Conservation (phyloP, 2,797 vertebrate species). For the Danio albolineatus region DNA sequence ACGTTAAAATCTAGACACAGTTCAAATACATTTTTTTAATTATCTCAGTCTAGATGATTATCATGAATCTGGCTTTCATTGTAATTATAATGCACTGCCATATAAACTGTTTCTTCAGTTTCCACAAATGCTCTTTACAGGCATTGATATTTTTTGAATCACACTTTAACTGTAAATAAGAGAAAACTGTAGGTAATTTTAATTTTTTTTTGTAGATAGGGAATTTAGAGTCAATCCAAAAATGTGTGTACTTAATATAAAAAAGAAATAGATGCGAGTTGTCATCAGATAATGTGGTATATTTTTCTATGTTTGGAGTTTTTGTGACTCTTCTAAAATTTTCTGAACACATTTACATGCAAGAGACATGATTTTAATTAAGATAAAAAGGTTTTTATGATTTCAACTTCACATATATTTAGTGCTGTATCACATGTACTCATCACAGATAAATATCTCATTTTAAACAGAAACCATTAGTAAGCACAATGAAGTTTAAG, state of each 20-base stretch:
- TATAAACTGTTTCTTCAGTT: conserved; percentile 60
- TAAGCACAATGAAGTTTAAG: conserved; percentile 68
- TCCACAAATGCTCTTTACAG: conserved; percentile 31
- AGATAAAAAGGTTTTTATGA: conserved; percentile 67
- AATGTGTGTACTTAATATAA: conserved; percentile 64
- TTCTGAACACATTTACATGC: conserved; percentile 67
- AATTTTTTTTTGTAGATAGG: conserved; percentile 82
- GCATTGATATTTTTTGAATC: conserved; percentile 62
- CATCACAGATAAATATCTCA: conserved; percentile 65
- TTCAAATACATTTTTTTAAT: conserved; percentile 28
- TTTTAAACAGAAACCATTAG: conserved; percentile 62
- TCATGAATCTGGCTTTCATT: conserved; percentile 41
- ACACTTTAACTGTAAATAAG: conserved; percentile 83
- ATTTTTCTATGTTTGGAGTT: conserved; percentile 71
- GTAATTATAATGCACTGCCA: conserved; percentile 54
- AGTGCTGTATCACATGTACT: conserved; percentile 68
- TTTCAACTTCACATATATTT: conserved; percentile 72
- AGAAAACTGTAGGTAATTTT: conserved; percentile 81
- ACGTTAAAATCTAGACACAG: conserved; percentile 52
- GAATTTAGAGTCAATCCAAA: conserved; percentile 76
- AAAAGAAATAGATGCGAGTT: conserved; percentile 49
- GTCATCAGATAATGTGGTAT: conserved; percentile 72
- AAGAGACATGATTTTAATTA: conserved; percentile 57
- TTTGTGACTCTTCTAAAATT: conserved; percentile 64
- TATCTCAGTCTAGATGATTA: conserved; percentile 47